Percentiles rank a stretch among this genome's conserved stretches.
These are phyloP conservation scores for Ovibos moschatus DNA, from an alignment of 2,113 vertebrate genomes.

Conservation along the genomic window DNA sequence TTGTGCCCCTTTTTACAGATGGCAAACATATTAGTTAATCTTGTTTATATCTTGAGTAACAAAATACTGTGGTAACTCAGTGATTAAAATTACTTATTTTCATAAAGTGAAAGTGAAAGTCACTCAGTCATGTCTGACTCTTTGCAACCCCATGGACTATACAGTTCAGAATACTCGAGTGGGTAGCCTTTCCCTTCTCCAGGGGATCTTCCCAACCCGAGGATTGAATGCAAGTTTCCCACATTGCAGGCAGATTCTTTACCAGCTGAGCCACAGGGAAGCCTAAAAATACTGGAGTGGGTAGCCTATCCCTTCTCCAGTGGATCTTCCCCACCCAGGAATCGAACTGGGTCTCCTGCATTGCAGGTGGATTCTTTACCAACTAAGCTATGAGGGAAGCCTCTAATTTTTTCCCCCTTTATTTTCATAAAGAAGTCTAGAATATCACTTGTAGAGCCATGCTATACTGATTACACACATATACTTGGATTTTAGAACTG, in stretches of 20 bases:
- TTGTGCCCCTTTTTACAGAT: not conserved
- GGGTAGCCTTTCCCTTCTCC: not conserved
- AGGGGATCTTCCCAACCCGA: not conserved
- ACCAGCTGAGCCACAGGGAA: not conserved
- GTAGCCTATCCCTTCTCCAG: not conserved
- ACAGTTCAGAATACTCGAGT: not conserved
- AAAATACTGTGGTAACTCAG: not conserved
- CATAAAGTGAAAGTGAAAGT: not conserved
- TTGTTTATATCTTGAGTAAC: not conserved
- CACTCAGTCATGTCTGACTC: not conserved
- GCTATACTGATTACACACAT: not conserved
- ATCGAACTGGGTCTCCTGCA: not conserved
- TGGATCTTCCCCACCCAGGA: not conserved
- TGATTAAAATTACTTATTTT: constrained; percentile 4
- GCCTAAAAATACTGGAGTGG: not conserved
- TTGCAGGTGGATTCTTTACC: not conserved
- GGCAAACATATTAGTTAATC: not conserved
- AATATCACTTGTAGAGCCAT: not conserved
- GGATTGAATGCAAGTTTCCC: not conserved
- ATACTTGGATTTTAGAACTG: not conserved
- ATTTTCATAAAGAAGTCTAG: not conserved
- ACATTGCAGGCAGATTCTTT: not conserved
- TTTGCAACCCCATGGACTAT: not conserved
- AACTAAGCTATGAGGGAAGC: not conserved
- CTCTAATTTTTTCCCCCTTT: not conserved